A percentile compares a stretch with the other conserved stretches of the same genome.
phyloP scores from a whole-genome alignment of 2,888 invertebrate genomes.

The Neria commutata region DNA sequence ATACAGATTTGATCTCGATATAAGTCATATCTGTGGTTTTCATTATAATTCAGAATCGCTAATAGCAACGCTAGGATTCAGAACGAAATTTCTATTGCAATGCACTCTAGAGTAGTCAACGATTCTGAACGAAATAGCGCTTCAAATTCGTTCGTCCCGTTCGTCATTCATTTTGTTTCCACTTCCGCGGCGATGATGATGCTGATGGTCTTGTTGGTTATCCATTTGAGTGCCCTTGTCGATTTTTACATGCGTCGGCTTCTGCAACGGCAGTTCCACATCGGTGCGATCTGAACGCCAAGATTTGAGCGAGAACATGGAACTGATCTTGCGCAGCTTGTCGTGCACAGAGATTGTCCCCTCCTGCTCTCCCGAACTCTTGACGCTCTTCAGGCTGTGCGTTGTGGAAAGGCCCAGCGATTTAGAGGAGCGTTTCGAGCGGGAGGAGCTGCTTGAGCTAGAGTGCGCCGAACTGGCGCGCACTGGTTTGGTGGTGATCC shows the following conservation, averaged over 20 bases:
- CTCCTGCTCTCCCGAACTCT: conserved; percentile 43
- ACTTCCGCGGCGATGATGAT: conserved; percentile 19
- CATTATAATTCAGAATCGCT: too few relatives aligned
- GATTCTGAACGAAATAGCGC: too few relatives aligned
- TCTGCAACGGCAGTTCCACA: conserved; percentile 11
- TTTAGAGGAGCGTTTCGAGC: conserved; percentile 49
- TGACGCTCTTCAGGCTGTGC: conserved; percentile 44
- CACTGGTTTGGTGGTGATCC: conserved; percentile 76
- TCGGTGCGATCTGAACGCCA: conserved; percentile 38
- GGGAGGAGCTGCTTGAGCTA: conserved; percentile 37
- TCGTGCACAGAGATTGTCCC: conserved; percentile 47
- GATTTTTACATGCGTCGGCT: not conserved
- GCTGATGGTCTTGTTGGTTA: conserved; percentile 36
- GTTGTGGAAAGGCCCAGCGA: conserved; percentile 43
- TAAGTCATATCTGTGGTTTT: too few relatives aligned
- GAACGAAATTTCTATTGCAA: too few relatives aligned
- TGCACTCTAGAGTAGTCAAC: too few relatives aligned
- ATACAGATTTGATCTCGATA: too few relatives aligned
- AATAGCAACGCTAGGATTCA: too few relatives aligned
- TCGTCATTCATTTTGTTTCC: conserved; percentile 35
- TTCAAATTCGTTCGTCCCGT: too few relatives aligned
- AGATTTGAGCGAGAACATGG: conserved; percentile 57
- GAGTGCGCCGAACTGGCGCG: conserved; percentile 47
- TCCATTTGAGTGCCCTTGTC: conserved; percentile 6
- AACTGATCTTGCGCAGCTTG: conserved; percentile 53